Evolutionary conservation across 2,888 invertebrate species (phyloP).

Genomic region (Sabatieria punctata): DNA sequence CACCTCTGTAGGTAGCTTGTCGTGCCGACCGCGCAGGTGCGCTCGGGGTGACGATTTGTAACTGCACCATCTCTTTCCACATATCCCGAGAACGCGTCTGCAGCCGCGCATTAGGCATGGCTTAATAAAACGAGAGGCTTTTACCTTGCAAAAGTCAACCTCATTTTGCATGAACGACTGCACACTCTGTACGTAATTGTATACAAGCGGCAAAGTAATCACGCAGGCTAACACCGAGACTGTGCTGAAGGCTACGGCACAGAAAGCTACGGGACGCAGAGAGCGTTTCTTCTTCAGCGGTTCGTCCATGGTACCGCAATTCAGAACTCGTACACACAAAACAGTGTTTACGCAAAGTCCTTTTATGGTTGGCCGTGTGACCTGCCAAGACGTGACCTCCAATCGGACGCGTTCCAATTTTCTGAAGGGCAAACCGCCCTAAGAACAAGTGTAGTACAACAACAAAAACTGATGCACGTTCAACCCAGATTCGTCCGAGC

Average conservation of each 20-base stretch:
- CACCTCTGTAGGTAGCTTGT: neutral
- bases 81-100: constrained; percentile 28
- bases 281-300: constrained; percentile 12
- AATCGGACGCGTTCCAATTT: too few species aligned
- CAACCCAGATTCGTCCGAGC: too few species aligned
- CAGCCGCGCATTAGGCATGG: constrained; percentile 2
- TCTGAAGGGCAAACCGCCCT: too few species aligned
- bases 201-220: constrained; percentile 29
- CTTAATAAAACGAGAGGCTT: neutral
- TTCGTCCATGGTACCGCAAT: neutral
- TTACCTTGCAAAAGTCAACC: constrained; percentile 30
- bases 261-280: constrained; percentile 25
- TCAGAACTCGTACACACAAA: neutral
- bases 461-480: too few species aligned
- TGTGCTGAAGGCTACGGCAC: constrained; percentile 21
- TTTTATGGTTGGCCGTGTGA: too few species aligned
- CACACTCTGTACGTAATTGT: constrained; percentile 28
- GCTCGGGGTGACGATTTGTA: constrained; percentile 21
- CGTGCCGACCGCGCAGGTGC: neutral
- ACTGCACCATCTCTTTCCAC: constrained; percentile 30
- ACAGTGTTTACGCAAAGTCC: constrained; percentile 1
- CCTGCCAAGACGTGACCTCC: too few species aligned
- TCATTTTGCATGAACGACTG: constrained; percentile 31
- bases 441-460: too few species aligned
- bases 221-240: constrained; percentile 24